Base-by-base conservation (phyloP, 2,888 invertebrate species). In the Sphecodes monilicornis region DNA sequence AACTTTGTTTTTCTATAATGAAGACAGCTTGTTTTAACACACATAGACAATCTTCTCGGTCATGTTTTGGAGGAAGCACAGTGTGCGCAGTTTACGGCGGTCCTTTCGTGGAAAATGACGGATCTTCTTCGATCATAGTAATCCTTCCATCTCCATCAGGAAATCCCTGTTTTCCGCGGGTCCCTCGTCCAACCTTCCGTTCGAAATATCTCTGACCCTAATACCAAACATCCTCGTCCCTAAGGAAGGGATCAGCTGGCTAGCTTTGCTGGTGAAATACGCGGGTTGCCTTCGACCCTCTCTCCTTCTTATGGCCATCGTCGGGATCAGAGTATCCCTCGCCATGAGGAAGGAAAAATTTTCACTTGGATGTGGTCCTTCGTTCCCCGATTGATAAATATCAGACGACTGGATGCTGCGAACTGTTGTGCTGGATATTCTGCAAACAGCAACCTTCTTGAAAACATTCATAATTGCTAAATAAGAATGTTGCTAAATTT, bases 201-300 rank as follows among this genome's bases (percentile, higher is more conserved):
- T 41, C 29, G 22, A 64, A 73, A 81, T 70, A 70, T 74, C 60
- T 70, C 18, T 26, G 1, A 22, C n/a, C n/a, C 26, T 39, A 60
- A 60, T 50, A 81, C 81, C 69, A 41, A 74, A 74, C 50, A 72
- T 72, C 77, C 50, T 29, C 32, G 29, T 11, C 41, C 60, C 26
- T 32, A 50, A 26, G 26, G 46, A 60, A 22, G 29, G 70, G 82
- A 70, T 82, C 74, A 70, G 60, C 26, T 22, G 32, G 50, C 6
- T 43, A 46, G 60, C 60, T 50, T 72, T 71, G 29, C 39, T 16
- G 69, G 66, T 50, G 26, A 81, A 36, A 69, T 60, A 73, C 60
- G 64, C 46, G 13, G 60, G 26, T 46, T 78, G 46, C 36, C 60
- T 46, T 71, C 18, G 4, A 32, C 64, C 69, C 57, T 57, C 4